A percentile compares a stretch with the other conserved stretches of the same genome.
Evolutionary conservation across 1,140 invertebrate genomes (phyloP).

Genomic region (Scaptomyza graminum): DNA sequence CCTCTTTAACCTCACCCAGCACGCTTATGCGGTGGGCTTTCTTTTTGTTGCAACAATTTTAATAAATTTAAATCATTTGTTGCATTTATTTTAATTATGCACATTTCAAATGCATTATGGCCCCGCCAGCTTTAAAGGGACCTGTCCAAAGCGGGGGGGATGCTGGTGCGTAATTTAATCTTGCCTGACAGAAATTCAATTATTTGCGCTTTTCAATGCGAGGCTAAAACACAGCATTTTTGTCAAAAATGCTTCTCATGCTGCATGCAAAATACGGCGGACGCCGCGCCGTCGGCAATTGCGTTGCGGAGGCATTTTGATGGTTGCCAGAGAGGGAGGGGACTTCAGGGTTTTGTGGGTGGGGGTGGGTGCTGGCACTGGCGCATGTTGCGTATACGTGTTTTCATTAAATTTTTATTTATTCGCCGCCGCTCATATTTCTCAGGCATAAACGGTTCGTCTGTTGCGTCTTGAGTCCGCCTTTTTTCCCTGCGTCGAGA

Average conservation of each 20-base stretch:
- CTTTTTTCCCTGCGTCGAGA: background rate
- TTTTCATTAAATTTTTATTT: constrained; percentile 81
- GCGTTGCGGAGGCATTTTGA: background rate
- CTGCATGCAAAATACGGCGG: constrained; percentile 43
- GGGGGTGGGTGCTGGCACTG: background rate
- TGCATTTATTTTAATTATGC: constrained; percentile 81
- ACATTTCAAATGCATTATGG: constrained; percentile 77
- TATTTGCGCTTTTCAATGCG: constrained; percentile 62
- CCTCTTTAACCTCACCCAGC: too few species aligned
- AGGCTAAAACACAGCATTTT: constrained; percentile 46
- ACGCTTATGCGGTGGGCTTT: constrained; percentile 21
- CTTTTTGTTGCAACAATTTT: constrained; percentile 61
- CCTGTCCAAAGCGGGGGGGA: background rate
- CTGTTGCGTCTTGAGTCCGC: background rate
- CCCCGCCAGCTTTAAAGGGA: constrained; percentile 38
- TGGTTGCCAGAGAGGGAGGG: background rate
- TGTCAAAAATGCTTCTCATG: constrained; percentile 62
- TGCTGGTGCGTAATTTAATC: constrained; percentile 65
- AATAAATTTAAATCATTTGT: constrained; percentile 82
- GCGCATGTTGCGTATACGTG: constrained; percentile 71
- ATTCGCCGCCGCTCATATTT: constrained; percentile 69
- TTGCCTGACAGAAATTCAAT: constrained; percentile 71
- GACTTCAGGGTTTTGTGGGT: too few species aligned
- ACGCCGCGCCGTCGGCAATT: constrained; percentile 9
- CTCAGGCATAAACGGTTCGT: constrained; percentile 25